Conservation (phyloP, 2,888 invertebrate species). For the Lepeophtheirus nordmannii region DNA sequence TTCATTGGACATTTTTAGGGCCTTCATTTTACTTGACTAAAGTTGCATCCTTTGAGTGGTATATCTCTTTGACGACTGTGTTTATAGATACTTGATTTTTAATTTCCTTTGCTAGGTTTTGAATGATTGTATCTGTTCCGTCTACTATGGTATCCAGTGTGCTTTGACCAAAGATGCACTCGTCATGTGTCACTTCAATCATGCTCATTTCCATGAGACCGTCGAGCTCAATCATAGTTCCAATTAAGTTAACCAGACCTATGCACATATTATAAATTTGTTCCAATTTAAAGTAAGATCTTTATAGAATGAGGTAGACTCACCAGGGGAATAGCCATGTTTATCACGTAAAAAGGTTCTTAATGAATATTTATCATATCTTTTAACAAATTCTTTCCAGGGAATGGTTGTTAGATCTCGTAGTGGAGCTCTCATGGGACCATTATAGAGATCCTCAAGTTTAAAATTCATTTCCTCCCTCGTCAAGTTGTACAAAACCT, state of each 20-base stretch:
- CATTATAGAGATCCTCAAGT: background rate
- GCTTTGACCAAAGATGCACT: background rate
- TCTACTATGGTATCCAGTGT: background rate
- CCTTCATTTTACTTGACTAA: no score
- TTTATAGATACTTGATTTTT: background rate
- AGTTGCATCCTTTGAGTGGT: no score
- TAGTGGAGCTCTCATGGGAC: slow-evolving; percentile 5
- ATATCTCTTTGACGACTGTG: background rate
- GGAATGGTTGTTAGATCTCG: background rate
- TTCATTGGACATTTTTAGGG: no score
- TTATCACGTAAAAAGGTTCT: background rate
- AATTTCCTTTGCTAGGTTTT: background rate
- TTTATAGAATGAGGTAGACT: background rate
- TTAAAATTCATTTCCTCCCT: background rate
- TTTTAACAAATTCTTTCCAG: slow-evolving; percentile 13
- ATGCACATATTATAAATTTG: background rate
- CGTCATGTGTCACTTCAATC: background rate
- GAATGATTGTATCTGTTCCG: background rate
- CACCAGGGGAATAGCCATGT: background rate
- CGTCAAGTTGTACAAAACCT: slow-evolving; percentile 8
- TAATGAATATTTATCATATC: slow-evolving; percentile 21
- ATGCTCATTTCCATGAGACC: background rate
- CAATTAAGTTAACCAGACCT: background rate
- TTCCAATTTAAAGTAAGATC: no score
- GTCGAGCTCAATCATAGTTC: background rate